A percentile compares a stretch with the other conserved stretches of the same genome.
Evolutionary conservation across 2,113 vertebrate genomes (phyloP).

Genomic region (Paramormyrops kingsleyae): DNA sequence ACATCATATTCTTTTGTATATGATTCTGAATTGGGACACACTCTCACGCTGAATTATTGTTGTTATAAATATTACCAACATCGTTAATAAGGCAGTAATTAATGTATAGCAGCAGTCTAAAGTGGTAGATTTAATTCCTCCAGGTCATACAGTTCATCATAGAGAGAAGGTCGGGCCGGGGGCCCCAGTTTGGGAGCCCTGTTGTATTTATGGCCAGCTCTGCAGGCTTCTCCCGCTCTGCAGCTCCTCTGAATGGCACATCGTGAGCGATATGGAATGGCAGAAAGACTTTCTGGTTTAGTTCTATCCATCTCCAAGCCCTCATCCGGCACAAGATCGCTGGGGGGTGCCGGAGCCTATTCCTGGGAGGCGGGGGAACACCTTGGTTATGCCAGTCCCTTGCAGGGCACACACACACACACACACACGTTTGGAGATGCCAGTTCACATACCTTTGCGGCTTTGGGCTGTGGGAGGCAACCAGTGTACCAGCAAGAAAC

Average conservation of each 20-base stretch:
- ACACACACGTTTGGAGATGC: not conserved
- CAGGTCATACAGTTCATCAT: not conserved
- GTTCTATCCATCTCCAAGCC: not conserved
- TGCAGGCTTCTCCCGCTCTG: not conserved
- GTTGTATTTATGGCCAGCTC: not conserved
- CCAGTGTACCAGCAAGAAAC: not conserved
- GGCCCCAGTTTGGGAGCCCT: not conserved
- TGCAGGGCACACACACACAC: not conserved
- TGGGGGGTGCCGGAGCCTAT: not conserved
- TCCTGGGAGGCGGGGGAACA: not conserved
- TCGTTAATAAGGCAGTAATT: not conserved
- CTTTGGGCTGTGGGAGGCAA: not conserved
- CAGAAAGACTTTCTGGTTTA: not conserved
- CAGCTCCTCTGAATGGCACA: not conserved
- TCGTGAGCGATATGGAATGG: not conserved
- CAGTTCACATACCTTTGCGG: not conserved
- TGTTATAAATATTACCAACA: not conserved
- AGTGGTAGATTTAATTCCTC: not conserved
- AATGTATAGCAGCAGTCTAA: not conserved
- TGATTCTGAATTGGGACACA: not conserved
- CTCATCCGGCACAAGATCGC: not conserved
- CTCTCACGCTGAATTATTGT: not conserved
- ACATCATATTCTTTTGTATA: not conserved
- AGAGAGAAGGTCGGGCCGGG: not conserved
- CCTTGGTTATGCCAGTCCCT: not conserved